phyloP scores from a whole-genome alignment of 1,140 invertebrate species.

The Monochamus saltuarius region DNA sequence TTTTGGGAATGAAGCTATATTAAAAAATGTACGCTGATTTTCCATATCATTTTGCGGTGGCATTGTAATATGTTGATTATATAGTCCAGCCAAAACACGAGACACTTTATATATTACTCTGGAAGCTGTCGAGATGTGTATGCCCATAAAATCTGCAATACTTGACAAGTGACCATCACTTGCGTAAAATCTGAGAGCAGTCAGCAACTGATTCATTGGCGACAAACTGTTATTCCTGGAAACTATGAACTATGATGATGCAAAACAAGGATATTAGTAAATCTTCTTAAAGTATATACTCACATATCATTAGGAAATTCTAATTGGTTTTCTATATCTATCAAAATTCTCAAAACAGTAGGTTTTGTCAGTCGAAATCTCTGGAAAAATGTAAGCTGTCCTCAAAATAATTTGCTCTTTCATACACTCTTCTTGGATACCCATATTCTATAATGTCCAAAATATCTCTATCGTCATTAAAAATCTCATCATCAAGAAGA shows the following conservation, averaged over 20 bases:
- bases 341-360: too few relatives aligned
- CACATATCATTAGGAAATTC: too few relatives aligned
- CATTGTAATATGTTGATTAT: neutral
- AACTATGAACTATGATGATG: too few relatives aligned
- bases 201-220: constrained; percentile 22
- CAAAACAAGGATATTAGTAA: neutral
- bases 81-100: constrained; percentile 2
- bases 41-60: neutral
- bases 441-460: too few relatives aligned
- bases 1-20: neutral
- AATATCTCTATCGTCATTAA: too few relatives aligned
- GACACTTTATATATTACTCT: constrained; percentile 15
- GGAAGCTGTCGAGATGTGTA: neutral
- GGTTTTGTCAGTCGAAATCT: too few relatives aligned
- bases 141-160: constrained; percentile 13
- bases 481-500: too few relatives aligned
- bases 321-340: too few relatives aligned
- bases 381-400: too few relatives aligned
- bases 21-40: neutral
- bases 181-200: constrained; percentile 10
- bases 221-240: constrained; percentile 18
- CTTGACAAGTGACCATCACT: neutral
- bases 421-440: too few relatives aligned
- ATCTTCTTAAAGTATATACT: too few relatives aligned
- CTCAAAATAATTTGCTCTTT: too few relatives aligned